Evolutionary conservation across 2,888 invertebrate species (phyloP).

Genomic region (Drosophila ezoana): DNA sequence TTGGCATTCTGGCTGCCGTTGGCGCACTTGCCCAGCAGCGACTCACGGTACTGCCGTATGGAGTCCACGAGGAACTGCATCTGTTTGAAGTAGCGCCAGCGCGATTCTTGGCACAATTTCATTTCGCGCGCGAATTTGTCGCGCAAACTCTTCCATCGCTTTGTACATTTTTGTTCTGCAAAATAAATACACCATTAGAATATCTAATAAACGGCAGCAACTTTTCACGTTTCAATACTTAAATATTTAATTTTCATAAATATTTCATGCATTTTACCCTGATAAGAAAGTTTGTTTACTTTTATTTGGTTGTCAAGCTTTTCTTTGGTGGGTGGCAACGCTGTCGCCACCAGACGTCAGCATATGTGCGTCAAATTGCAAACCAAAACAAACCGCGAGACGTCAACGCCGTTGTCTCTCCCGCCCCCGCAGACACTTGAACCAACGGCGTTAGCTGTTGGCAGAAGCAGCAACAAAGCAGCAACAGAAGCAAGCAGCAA

Average conservation of each 20-base stretch:
- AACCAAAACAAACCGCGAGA: conserved; percentile 76
- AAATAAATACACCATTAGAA: neutral
- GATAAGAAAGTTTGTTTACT: conserved; percentile 22
- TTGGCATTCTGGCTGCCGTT: conserved; percentile 71
- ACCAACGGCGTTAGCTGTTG: conserved; percentile 63
- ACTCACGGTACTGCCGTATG: conserved; percentile 82
- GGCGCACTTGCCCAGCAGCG: conserved; percentile 80
- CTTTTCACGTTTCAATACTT: neutral
- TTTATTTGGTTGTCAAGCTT: conserved; percentile 5
- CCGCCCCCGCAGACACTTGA: conserved; percentile 33
- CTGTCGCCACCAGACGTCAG: conserved; percentile 40
- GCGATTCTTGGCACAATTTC: conserved; percentile 83
- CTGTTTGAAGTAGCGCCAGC: conserved; percentile 83
- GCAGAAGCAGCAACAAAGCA: conserved; percentile 52
- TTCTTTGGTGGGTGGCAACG: conserved; percentile 54
- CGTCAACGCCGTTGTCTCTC: conserved; percentile 41
- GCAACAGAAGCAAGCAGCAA: conserved; percentile 52
- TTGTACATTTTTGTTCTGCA: conserved; percentile 83
- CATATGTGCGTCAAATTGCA: conserved; percentile 63
- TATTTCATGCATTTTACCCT: neutral
- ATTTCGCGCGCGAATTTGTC: conserved; percentile 83
- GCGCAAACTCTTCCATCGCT: conserved; percentile 82
- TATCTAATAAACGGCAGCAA: neutral
- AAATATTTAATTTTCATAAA: neutral
- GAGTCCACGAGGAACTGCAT: conserved; percentile 83